Evolutionary conservation across 2,888 invertebrate species (phyloP), one percentile per base, ranked within the genome.

Genomic region (Trachelus stipa): DNA sequence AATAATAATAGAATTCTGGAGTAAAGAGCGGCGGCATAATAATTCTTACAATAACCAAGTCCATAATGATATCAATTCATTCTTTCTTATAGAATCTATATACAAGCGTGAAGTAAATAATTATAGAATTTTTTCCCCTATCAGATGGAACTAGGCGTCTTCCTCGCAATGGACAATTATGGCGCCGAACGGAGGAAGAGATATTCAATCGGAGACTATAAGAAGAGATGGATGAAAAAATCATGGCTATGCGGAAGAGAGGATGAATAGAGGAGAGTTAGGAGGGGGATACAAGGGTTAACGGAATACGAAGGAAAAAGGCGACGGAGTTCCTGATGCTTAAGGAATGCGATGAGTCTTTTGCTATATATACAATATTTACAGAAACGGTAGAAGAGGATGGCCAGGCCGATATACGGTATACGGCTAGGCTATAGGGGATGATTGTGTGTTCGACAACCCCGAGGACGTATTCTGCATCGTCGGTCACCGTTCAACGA

Each of bases 401-500:
- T 56, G 23, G 56, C 56, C 56, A 56, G 23, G 23, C 23, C 56
- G 56, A 56, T 71, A 71, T 23, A 71, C 71, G n/a, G 71, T 71
- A 71, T 31, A 31, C 74, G 75, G n/a, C 68, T 37, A 31, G 34
- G 75, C 31, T 56, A n/a, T 68, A 12, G 33, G 75, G 75, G 33
- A 68, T 56, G 23, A 56, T 56, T 56, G 56, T 56, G 56, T 56
- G 56, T 56, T 56, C 56, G 56, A 56, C 23, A 73, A 73, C 76
- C 73, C 79, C 79, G 78, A 73, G 71, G 37, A 71, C 34, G 75
- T 34, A 68, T 12, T 12, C 33, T 71, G 71, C 71, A 75, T 82
- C 79, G 74, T 81, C 84, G 89, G 90, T 90, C 90, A 90, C 90
- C 90, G 90, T 81, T 90, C 90, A 35, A 87, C 85, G 79, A 87